A percentile compares a stretch with the other conserved stretches of the same genome.
Conservation (phyloP, 2,113 vertebrate genomes). For the Pachycephala philippinensis region DNA sequence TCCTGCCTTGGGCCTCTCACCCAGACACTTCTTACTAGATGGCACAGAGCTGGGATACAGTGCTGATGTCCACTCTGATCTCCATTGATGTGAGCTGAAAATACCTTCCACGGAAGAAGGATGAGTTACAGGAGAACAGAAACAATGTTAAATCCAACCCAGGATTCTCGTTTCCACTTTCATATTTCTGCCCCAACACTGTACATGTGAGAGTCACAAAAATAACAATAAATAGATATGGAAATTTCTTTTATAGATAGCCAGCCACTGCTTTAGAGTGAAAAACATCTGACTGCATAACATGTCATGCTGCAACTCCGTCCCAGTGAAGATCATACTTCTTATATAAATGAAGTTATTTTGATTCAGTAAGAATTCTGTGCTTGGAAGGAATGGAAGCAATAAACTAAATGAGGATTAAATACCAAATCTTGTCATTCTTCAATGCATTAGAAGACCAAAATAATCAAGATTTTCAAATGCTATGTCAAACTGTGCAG, state of each 20-base stretch:
- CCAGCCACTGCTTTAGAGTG: neutral
- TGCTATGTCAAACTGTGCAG: neutral
- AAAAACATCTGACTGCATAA: neutral
- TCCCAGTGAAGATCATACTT: neutral
- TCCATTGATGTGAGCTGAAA: neutral
- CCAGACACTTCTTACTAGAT: neutral
- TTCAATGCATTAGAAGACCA: neutral
- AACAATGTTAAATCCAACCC: neutral
- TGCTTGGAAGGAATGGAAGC: neutral
- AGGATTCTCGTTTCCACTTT: neutral
- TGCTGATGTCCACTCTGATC: neutral
- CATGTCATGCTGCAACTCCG: neutral
- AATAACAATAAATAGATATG: neutral
- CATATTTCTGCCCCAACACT: neutral
- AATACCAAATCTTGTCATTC: neutral
- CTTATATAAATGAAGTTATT: neutral
- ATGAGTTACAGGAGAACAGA: neutral
- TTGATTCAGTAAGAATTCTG: neutral
- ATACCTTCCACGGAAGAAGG: neutral
- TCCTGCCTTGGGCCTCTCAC: neutral
- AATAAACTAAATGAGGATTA: slow-evolving; percentile 9
- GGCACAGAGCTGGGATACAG: neutral
- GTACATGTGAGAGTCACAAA: neutral
- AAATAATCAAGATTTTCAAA: slow-evolving; percentile 39
- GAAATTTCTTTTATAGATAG: neutral